Conservation (phyloP, 2,797 vertebrate species). For the Peromyscus aztecus region DNA sequence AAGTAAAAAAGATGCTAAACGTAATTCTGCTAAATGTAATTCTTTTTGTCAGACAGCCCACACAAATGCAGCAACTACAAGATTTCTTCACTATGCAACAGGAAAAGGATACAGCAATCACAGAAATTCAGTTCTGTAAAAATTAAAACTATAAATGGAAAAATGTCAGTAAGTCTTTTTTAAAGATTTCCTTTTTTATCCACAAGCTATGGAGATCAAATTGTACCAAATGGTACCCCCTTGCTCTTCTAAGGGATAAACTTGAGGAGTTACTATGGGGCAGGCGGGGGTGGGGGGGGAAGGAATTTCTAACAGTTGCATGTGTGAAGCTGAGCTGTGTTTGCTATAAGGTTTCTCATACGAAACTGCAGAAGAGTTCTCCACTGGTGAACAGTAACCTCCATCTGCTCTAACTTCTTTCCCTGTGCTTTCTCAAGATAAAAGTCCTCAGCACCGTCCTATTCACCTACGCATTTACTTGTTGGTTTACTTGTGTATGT, state of each 20-base stretch:
- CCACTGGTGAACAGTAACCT: not conserved
- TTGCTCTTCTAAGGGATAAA: conserved; percentile 51
- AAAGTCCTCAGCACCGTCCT: conserved; percentile 20
- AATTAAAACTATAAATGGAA: conserved; percentile 60
- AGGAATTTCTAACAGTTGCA: not conserved
- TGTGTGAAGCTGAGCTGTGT: not conserved
- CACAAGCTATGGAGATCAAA: conserved; percentile 41
- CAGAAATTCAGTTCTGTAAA: not conserved
- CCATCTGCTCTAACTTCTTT: not conserved
- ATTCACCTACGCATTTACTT: not conserved
- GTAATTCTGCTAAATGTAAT: conserved; percentile 46
- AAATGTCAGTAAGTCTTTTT: conserved; percentile 41
- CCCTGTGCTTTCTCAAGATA: conserved; percentile 31
- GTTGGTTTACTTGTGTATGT: not conserved
- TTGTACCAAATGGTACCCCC: not conserved
- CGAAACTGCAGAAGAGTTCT: conserved; percentile 4
- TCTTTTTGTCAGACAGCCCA: not conserved
- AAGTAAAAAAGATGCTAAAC: conserved; percentile 63
- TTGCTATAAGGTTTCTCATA: not conserved
- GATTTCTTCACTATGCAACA: conserved; percentile 24
- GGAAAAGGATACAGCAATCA: not conserved
- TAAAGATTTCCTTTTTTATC: conserved; percentile 39
- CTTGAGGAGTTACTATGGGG: not conserved
- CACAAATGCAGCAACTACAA: conserved; percentile 9
- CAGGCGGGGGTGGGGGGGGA: too few species aligned